Conservation (phyloP, 2,113 vertebrate species). For the Misgurnus anguillicaudatus region DNA sequence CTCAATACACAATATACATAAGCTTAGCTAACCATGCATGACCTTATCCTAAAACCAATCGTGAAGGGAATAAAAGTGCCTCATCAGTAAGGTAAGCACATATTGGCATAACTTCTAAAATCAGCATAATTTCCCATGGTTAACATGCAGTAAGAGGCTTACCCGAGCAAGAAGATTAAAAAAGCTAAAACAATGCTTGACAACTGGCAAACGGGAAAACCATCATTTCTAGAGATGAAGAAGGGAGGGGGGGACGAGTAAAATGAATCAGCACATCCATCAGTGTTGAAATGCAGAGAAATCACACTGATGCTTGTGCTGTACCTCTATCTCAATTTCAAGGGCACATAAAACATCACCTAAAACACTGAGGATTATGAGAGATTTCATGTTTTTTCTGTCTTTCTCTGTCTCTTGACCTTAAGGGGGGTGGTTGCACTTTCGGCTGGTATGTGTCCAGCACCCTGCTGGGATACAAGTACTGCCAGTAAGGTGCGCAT, state of each 20-base stretch:
- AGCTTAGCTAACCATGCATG: neutral
- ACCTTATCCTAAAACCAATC: conserved; percentile 1
- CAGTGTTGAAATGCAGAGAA: conserved; percentile 64
- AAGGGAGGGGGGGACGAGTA: conserved; percentile 23
- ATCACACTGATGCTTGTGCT: conserved; percentile 47
- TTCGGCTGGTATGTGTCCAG: neutral
- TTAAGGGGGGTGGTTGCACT: neutral
- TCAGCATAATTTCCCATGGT: conserved; percentile 53
- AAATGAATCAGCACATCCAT: conserved; percentile 63
- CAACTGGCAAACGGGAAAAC: conserved; percentile 36
- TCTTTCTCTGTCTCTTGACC: conserved; percentile 23
- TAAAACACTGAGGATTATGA: neutral
- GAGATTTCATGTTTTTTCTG: conserved; percentile 32
- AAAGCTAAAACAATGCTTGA: conserved; percentile 47
- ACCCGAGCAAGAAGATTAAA: conserved; percentile 33
- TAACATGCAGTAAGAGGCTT: conserved; percentile 46
- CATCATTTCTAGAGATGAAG: conserved; percentile 34
- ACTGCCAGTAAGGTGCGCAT: neutral
- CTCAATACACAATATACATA: conserved; percentile 18
- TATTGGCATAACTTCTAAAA: conserved; percentile 47
- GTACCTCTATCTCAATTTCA: conserved; percentile 53
- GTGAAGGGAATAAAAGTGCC: neutral
- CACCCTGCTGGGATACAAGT: neutral
- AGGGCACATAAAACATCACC: conserved; percentile 49
- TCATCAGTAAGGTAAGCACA: conserved; percentile 53